Conservation (phyloP, 2,888 invertebrate species). For the Punctoribates punctum region DNA sequence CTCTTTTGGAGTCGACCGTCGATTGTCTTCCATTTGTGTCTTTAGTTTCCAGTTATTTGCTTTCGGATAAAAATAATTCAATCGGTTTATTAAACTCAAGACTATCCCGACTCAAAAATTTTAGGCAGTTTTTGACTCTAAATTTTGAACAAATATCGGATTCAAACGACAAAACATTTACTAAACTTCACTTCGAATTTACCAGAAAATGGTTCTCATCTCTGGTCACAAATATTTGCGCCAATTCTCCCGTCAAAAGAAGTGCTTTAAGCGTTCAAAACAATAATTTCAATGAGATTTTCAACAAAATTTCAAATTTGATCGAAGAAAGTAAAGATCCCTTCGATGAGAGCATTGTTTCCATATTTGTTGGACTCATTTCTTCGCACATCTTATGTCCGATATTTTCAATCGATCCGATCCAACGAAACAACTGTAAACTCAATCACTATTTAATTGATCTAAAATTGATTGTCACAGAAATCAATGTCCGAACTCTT, state of each 20-base stretch:
- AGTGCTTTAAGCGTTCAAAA: background rate
- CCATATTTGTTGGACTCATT: slow-evolving; percentile 58
- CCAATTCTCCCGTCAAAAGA: background rate
- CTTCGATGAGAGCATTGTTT: slow-evolving; percentile 44
- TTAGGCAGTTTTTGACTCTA: slow-evolving; percentile 22
- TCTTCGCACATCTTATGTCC: slow-evolving; percentile 50
- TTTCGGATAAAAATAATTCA: background rate
- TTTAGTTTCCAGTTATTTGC: slow-evolving; percentile 17
- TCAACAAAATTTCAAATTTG: background rate
- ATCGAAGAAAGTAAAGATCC: slow-evolving; percentile 18
- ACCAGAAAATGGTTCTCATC: slow-evolving; percentile 7
- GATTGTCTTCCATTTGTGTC: slow-evolving; percentile 23
- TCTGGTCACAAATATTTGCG: background rate
- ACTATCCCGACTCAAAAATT: background rate
- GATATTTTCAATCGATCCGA: slow-evolving; percentile 73
- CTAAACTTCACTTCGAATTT: background rate
- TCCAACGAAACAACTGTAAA: slow-evolving; percentile 71
- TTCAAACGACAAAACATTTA: background rate
- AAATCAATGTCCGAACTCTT: slow-evolving; percentile 43
- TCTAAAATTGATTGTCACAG: slow-evolving; percentile 53
- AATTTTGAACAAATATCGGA: background rate
- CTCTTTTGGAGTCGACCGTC: background rate
- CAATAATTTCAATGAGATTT: background rate
- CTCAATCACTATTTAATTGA: slow-evolving; percentile 67
- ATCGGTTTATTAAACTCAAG: slow-evolving; percentile 3